A percentile compares a stretch with the other conserved stretches of the same genome.
These are phyloP conservation scores for Jordanella pulchra DNA, from an alignment of 2,797 vertebrate species.

Conservation along the genomic window DNA sequence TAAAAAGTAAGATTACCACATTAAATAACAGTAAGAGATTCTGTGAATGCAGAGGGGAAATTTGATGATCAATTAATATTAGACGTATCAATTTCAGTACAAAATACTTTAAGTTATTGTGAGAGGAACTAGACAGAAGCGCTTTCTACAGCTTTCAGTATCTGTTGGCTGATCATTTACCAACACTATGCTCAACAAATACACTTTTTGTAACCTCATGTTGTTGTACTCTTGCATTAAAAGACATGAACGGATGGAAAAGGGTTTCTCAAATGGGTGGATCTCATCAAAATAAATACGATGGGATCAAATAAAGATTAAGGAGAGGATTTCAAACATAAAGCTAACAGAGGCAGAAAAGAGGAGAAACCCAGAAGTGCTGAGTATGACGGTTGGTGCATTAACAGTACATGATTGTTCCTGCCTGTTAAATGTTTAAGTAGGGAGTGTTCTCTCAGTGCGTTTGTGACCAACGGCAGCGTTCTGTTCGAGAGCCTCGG, in stretches of 20 bases:
- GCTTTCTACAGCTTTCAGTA: not conserved
- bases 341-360: slow-evolving; percentile 1
- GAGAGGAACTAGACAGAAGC: too few relatives aligned
- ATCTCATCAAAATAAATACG: not conserved
- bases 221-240: slow-evolving; percentile 5
- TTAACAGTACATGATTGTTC: slow-evolving; percentile 37
- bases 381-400: slow-evolving; percentile 16
- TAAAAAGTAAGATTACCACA: not conserved
- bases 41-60: too few relatives aligned
- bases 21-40: not conserved
- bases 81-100: too few relatives aligned
- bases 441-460: slow-evolving; percentile 27
- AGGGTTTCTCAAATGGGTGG: not conserved
- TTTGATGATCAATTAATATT: too few relatives aligned
- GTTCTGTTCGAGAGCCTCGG: slow-evolving; percentile 36
- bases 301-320: not conserved
- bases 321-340: not conserved
- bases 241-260: slow-evolving; percentile 16
- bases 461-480: slow-evolving; percentile 16
- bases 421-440: slow-evolving; percentile 61
- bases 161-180: not conserved
- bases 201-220: not conserved
- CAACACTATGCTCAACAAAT: not conserved
- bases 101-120: too few relatives aligned
- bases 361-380: slow-evolving; percentile 4